Percentiles rank a stretch among this genome's conserved stretches.
Conservation (phyloP, 2,888 invertebrate genomes). For the Caenorhabditis sp. region DNA sequence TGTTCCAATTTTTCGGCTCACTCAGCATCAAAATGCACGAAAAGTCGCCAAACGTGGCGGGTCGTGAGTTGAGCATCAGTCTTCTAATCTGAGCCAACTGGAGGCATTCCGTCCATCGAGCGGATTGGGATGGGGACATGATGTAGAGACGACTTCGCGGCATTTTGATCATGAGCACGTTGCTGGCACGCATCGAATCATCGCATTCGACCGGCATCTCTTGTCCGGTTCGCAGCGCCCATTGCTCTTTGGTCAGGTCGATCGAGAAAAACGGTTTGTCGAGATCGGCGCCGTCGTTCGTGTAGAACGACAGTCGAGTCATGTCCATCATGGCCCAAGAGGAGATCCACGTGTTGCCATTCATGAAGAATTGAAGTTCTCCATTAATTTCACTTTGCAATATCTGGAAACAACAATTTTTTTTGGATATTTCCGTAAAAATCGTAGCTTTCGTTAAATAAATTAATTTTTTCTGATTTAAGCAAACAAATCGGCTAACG, state of each 20-base stretch:
- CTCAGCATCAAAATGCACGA: conserved; percentile 62
- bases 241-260: conserved; percentile 75
- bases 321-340: conserved; percentile 72
- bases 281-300: conserved; percentile 70
- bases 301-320: conserved; percentile 71
- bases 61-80: conserved; percentile 65
- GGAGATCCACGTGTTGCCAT: conserved; percentile 61
- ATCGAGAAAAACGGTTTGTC: conserved; percentile 67
- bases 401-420: no score
- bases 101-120: conserved; percentile 66
- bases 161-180: conserved; percentile 77
- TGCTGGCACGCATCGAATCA: conserved; percentile 46
- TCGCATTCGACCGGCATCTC: conserved; percentile 64
- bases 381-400: no score
- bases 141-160: conserved; percentile 63
- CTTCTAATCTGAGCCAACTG: conserved; percentile 65
- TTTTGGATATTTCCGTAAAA: no score
- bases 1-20: conserved; percentile 67
- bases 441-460: no score
- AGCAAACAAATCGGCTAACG: no score
- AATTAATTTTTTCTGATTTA: no score
- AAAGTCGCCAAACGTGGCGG: conserved; percentile 64
- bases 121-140: conserved; percentile 64
- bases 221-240: conserved; percentile 68
- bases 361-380: no score